A percentile compares a stretch with the other conserved stretches of the same genome.
Conservation (phyloP, 2,113 vertebrate genomes). For the Pelobates fuscus region DNA sequence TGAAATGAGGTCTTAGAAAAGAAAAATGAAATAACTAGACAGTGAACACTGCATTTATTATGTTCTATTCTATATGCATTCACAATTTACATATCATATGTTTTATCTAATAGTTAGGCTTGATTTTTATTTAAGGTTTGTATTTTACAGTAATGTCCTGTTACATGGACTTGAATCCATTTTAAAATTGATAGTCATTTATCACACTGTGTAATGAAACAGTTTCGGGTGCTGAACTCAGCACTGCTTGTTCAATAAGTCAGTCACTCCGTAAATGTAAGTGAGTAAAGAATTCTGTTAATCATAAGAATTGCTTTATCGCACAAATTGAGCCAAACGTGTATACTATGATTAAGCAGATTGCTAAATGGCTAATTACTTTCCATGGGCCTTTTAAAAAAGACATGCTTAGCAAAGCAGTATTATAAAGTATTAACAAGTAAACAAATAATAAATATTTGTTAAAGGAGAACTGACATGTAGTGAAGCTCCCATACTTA, state of each 20-base stretch:
- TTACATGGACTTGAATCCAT: not conserved
- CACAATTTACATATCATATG: not conserved
- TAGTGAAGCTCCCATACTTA: too few species aligned
- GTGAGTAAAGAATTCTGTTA: not conserved
- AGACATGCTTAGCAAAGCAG: slow-evolving; percentile 22
- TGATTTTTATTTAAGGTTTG: too few species aligned
- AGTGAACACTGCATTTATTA: too few species aligned
- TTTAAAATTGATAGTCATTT: slow-evolving; percentile 34
- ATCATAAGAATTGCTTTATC: slow-evolving; percentile 28
- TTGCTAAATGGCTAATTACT: slow-evolving; percentile 11
- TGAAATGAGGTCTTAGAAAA: too few species aligned
- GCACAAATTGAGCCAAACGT: not conserved
- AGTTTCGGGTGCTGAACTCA: slow-evolving; percentile 43
- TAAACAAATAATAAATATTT: too few species aligned
- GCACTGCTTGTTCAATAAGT: slow-evolving; percentile 20
- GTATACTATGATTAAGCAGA: slow-evolving; percentile 37
- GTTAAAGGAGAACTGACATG: too few species aligned
- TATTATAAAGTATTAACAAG: not conserved
- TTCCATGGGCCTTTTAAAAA: slow-evolving; percentile 3
- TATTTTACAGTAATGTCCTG: not conserved
- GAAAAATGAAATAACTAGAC: too few species aligned
- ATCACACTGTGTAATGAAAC: slow-evolving; percentile 22
- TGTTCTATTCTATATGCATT: not conserved
- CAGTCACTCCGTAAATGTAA: slow-evolving; percentile 30
- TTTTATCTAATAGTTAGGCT: too few species aligned